Evolutionary conservation across 2,888 invertebrate species (phyloP), one percentile per base, ranked within the genome.

Genomic region (Temnothorax unifasciatus): DNA sequence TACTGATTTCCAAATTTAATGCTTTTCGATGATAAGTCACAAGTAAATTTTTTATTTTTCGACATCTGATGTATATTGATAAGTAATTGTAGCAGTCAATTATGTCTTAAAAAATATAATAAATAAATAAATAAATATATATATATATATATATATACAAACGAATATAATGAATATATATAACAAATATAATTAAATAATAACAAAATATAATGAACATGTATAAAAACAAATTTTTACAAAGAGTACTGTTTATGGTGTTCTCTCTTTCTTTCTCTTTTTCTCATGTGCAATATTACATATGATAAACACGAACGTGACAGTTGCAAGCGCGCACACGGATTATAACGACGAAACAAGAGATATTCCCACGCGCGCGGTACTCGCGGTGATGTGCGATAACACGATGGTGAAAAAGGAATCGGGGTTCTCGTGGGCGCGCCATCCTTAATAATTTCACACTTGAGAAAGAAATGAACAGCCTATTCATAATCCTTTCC

Each of bases 401-500:
- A 54, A 79, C 71, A 38, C 29, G 66, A 21, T 59, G 44, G 84
- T 79, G 63, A 82, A 84, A 88, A 77, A 75, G 84, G 79, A 85
- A 90, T 87, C 85, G 75, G 85, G 84, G 44, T 83, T 71, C 76
- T 71, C 47, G 64, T 64, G 50, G 44, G 38, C 59, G 73, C 86
- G 87, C 87, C 86, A 91, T 90, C 87, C 91, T 89, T 91, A 90
- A 90, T 90, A 91, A 90, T 90, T 89, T 91, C 84, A 84, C 88
- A 88, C 90, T 89, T 77, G 83, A 87, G 87, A 90, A 92, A 81
- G 71, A 90, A 92, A 90, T 92, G 91, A 92, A 92, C 90, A 90
- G 90, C 89, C 90, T 89, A 90, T 90, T 92, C 90, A 88, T 90
- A 91, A 91, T 91, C 89, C 88, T 90, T 92, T 90, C 84, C 86